phyloP scores from a whole-genome alignment of 30 jellyfish, hydroid and myxozoan species.

The Haliclystus octoradiatus region DNA sequence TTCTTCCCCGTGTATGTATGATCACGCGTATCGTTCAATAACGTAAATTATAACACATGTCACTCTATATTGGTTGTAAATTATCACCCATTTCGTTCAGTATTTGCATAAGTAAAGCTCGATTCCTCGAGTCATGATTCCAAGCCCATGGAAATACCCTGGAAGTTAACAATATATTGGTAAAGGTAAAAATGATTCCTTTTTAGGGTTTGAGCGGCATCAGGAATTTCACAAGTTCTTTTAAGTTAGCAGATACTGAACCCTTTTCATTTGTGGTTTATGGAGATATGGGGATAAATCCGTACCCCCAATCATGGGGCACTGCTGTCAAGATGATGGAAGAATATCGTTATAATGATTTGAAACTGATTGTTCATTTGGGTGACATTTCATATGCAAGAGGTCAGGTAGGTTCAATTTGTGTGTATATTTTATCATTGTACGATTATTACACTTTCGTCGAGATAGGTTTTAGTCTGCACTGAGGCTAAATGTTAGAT shows the following conservation, averaged over 20 bases:
- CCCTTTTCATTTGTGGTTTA: slow-evolving; percentile 61
- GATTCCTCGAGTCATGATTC: neutral
- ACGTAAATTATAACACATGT: neutral
- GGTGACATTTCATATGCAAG: slow-evolving; percentile 89
- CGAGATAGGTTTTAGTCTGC: too few relatives aligned
- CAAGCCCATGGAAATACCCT: neutral
- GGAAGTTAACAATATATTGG: too few relatives aligned
- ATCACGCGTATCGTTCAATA: too few relatives aligned
- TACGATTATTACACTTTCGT: too few relatives aligned
- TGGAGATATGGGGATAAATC: slow-evolving; percentile 75
- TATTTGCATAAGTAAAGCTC: neutral
- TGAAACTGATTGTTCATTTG: slow-evolving; percentile 48
- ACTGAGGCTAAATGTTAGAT: too few relatives aligned
- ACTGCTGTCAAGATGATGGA: slow-evolving; percentile 57
- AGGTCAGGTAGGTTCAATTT: slow-evolving; percentile 85
- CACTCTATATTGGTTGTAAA: neutral
- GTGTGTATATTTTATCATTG: too few relatives aligned
- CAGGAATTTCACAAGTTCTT: slow-evolving; percentile 64
- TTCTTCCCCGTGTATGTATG: too few relatives aligned
- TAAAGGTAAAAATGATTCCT: too few relatives aligned
- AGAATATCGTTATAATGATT: slow-evolving; percentile 46
- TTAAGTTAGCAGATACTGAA: slow-evolving; percentile 69
- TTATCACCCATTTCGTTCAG: neutral
- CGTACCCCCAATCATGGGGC: slow-evolving; percentile 59
- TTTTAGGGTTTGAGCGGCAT: slow-evolving; percentile 35